Evolutionary conservation across 1,140 invertebrate species (phyloP), one percentile per base, ranked within the genome.

Genomic region (Papilio polyxenes): DNA sequence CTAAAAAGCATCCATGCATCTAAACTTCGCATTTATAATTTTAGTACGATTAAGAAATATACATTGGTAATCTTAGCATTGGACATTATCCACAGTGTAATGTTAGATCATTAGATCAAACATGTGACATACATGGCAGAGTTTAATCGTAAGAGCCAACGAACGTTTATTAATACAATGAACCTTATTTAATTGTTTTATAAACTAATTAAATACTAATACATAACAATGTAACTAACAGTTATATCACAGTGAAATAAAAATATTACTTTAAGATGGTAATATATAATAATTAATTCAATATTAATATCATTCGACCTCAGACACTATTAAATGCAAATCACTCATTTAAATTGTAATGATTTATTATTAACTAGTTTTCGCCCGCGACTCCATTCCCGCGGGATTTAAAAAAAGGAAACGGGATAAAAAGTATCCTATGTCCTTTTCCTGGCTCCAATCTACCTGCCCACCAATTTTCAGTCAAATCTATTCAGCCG

Each of bases 321-420:
- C 62, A 65, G 23, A 31, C 20, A 65, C 23, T 31, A 75, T 75
- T 49, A 17, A 75, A 75, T 75, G 75, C 75, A 75, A 75, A 75
- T 44, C 23, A n/a, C 74, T 75, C 74, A 51, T 75, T 75, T 17
- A 17, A 20, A 48, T 49, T 75, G 37, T 49, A 40, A 75, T 49
- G 44, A 75, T n/a, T 44, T 20, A 75, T 75, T 0, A 75, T 75
- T 75, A 31, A n/a, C n/a, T n/a, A n/a, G n/a, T n/a, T n/a, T n/a
- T n/a, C n/a, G n/a, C n/a, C n/a, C n/a, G n/a, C n/a, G n/a, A n/a
- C n/a, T n/a, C n/a, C n/a, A n/a, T n/a, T n/a, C n/a, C n/a, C n/a
- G n/a, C n/a, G n/a, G n/a, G n/a, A n/a, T n/a, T n/a, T n/a, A n/a
- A n/a, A n/a, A n/a, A n/a, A n/a, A n/a, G n/a, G n/a, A n/a, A n/a